Evolutionary conservation across 2,797 vertebrate species (phyloP).

Genomic region (Melanotaenia boesemani): DNA sequence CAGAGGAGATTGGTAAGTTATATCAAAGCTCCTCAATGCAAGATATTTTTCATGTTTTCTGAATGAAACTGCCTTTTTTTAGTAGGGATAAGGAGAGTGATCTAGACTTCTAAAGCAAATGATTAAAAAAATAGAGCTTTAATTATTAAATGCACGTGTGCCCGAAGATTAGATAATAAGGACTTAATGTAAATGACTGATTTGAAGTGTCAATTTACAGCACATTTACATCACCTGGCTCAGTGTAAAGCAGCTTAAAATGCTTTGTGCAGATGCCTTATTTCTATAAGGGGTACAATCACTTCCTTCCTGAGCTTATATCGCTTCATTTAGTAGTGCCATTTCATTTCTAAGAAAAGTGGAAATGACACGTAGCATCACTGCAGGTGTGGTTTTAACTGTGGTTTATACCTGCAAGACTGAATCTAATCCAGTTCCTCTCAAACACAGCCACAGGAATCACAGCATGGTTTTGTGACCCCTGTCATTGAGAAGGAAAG

Average conservation of each 20-base stretch:
- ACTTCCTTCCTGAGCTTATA: slow-evolving; percentile 70
- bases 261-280: neutral
- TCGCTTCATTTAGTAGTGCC: neutral
- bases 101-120: slow-evolving; percentile 17
- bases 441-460: slow-evolving; percentile 3
- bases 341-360: slow-evolving; percentile 8
- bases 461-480: neutral
- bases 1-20: neutral
- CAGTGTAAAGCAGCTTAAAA: slow-evolving; percentile 26
- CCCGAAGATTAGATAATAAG: slow-evolving; percentile 2
- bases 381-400: slow-evolving; percentile 14
- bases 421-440: slow-evolving; percentile 3
- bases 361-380: slow-evolving; percentile 8
- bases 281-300: slow-evolving; percentile 21
- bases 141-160: slow-evolving; percentile 6
- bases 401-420: neutral
- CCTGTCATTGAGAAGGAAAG: neutral
- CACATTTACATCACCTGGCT: slow-evolving; percentile 7
- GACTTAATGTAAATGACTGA: slow-evolving; percentile 11
- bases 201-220: slow-evolving; percentile 20
- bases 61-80: neutral
- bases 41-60: neutral
- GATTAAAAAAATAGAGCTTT: neutral
- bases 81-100: neutral
- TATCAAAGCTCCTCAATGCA: neutral